Evolutionary conservation across 2,113 vertebrate species (phyloP).

Genomic region (Columbina picui): DNA sequence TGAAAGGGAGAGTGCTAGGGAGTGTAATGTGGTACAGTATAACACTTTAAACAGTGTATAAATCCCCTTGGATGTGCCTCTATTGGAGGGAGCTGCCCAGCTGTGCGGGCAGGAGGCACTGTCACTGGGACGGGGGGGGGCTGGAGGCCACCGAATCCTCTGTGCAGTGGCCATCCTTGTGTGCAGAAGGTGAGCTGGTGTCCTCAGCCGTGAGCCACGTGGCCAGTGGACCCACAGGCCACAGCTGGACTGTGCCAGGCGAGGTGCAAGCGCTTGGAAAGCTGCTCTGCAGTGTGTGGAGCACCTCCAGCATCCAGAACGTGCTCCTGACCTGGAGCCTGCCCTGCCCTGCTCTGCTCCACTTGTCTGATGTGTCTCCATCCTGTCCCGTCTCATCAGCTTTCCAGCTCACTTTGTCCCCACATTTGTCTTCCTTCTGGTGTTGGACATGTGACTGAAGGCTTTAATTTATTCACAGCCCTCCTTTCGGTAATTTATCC

Average conservation of each 20-base stretch:
- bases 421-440: not conserved
- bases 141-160: too few relatives aligned
- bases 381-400: not conserved
- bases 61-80: not conserved
- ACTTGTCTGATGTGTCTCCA: not conserved
- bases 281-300: not conserved
- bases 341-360: not conserved
- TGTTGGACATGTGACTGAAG: constrained; percentile 19
- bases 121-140: not conserved
- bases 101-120: not conserved
- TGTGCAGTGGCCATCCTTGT: too few relatives aligned
- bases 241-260: too few relatives aligned
- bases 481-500: constrained; percentile 49
- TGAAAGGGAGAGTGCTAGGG: not conserved
- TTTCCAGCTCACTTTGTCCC: not conserved
- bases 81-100: not conserved
- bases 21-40: not conserved
- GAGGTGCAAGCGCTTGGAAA: too few relatives aligned
- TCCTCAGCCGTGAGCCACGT: too few relatives aligned
- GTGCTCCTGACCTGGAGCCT: not conserved
- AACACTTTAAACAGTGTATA: not conserved
- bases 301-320: not conserved
- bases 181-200: too few relatives aligned
- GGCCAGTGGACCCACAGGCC: too few relatives aligned
- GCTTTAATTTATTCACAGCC: constrained; percentile 50